Base-by-base conservation (phyloP, 2,888 invertebrate genomes). In the Tipula lateralis region DNA sequence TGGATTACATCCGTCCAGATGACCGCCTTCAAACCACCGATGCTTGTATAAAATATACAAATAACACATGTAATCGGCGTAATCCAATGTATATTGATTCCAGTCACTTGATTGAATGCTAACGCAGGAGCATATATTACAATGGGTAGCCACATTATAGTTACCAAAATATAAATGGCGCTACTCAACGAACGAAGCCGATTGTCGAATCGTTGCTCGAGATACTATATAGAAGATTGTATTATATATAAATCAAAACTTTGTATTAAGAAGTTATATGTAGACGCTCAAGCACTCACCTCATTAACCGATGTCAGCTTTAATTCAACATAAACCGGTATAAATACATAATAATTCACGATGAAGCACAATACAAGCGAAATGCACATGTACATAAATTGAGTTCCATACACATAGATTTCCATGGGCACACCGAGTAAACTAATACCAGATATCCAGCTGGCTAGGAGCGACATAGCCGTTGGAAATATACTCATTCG, bases 41-140 rank as follows among this genome's bases (percentile, higher is more conserved):
- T 88, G 0, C 95, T 94, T 0, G 97, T 98, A 90, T 98, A 98
- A 91, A 97, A 96, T 86, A 96, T 97, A 91, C 95, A 87, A 93
- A 89, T 88, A 44, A 95, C 90, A 89, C 96, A 96, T 1, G 96
- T 95, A 66, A 95, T 93, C 1, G 96, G 94, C 0, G 96, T 96
- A 29, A 96, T 94, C 50, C 95, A 91, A 89, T 96, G 95, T 7
- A 82, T 82, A 16, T 82, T 82, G 9, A 82, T 13, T 82, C 82
- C 82, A n/a, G 82, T 82, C n/a, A 82, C 82, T 93, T 95, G 95
- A 91, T 95, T 95, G 88, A 95, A 95, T 32, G 95, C 95, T 87
- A 95, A 89, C 0, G 95, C 95, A 34, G 95, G 95, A 1, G 95
- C 94, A 88, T 94, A 95, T 86, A 95, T 93, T 0, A 88, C 82